Evolutionary conservation across 2,113 vertebrate genomes (phyloP), one percentile per base, ranked within the genome.

Genomic region (Aix galericulata): DNA sequence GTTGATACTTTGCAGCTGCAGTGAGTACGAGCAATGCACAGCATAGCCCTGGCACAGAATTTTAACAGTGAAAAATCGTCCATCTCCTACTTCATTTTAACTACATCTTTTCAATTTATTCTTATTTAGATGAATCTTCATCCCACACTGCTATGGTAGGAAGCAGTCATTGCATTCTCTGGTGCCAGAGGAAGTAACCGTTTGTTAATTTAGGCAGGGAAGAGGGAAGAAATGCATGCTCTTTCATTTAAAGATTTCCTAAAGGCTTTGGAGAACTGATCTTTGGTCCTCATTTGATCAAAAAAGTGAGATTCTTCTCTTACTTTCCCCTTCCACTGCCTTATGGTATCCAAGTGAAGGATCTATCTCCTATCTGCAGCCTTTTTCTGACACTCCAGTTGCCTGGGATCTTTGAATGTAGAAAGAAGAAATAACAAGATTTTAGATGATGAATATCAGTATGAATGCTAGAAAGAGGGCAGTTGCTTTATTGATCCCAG

Each of bases 401-500:
- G 69, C 34, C 68, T 85, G 55, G 32, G 27, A n/a, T 82, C 50
- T 89, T 36, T 68, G 55, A 90, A 91, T 68, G 38, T 27, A 81
- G 72, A 72, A 81, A n/a, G 48, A 53, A 77, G 53, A 93, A 90
- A 48, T 77, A 72, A 48, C 62, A 86, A 44, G 68, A 29, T 91
- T 96, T 91, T 53, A 88, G 66, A 34, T 46, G 36, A 76, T 76
- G 66, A 76, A 55, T 86, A 66, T 90, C 64, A 50, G 60, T 83
- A 25, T 46, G 58, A 60, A 34, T 84, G 66, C 18, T 86, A 88
- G 48, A 75, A 53, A 68, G 78, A 75, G 67, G 66, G 86, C n/a
- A 42, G 77, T 62, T 86, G 38, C 34, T 94, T 59, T 88, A 89
- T 86, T 48, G 94, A 96, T 89, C 77, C 21, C 63, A 82, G 3